Percentiles rank a stretch among this genome's conserved stretches.
Conservation (phyloP, 2,113 vertebrate species). For the Pogonocichla stellata region DNA sequence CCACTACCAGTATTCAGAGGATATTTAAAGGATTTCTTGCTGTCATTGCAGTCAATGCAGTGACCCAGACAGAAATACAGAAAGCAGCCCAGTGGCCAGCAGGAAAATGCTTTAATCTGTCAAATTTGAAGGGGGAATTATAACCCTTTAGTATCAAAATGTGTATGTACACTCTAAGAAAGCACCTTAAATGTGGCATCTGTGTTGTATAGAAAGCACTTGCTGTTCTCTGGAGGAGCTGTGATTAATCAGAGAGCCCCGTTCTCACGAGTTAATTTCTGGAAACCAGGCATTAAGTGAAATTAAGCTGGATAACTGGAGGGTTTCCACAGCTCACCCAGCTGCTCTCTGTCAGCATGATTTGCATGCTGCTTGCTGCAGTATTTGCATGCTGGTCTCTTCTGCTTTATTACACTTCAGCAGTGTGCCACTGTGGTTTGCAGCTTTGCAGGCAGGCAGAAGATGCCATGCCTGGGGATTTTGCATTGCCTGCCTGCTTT, state of each 20-base stretch:
- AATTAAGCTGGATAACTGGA: constrained; percentile 19
- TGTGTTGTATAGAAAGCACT: not conserved
- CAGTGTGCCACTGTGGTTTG: rapidly evolving
- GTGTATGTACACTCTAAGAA: not conserved
- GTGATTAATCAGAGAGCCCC: not conserved
- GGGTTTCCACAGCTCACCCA: not conserved
- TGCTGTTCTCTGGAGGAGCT: not conserved
- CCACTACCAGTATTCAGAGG: not conserved
- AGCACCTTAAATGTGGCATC: not conserved
- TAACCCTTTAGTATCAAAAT: not conserved
- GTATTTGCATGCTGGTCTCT: not conserved
- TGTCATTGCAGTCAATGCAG: not conserved
- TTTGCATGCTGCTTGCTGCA: not conserved
- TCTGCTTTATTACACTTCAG: not conserved
- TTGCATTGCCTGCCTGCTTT: not conserved
- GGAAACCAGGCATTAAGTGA: constrained; percentile 30
- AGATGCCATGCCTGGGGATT: not conserved
- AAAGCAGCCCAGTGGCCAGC: not conserved
- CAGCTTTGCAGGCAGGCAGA: not conserved
- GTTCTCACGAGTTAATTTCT: not conserved
- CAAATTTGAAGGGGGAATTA: not conserved
- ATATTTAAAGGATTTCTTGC: not conserved
- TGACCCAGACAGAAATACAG: not conserved
- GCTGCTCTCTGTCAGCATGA: not conserved
- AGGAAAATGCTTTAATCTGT: not conserved